Percentiles rank a stretch among this genome's conserved stretches.
Conservation (phyloP, 2,888 invertebrate species). For the Villa cingulata region DNA sequence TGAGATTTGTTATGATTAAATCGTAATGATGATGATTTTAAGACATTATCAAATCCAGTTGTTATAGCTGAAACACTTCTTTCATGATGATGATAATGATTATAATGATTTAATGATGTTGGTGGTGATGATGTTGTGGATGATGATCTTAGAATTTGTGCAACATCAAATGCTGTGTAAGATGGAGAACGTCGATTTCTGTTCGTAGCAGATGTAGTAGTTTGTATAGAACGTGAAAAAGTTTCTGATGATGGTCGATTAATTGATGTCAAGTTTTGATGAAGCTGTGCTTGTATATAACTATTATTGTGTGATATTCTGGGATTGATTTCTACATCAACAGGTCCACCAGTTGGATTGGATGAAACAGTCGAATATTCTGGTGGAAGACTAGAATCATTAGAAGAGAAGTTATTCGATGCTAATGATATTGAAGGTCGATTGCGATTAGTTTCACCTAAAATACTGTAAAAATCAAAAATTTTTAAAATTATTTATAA, state of each 20-base stretch:
- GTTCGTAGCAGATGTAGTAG: not conserved
- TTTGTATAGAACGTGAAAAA: constrained; percentile 1
- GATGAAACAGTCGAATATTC: constrained; percentile 23
- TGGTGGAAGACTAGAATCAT: constrained; percentile 22
- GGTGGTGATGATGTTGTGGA: constrained; percentile 17
- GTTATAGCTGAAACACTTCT: constrained; percentile 15
- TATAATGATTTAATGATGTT: no score
- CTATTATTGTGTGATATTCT: constrained; percentile 16
- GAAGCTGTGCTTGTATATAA: constrained; percentile 18
- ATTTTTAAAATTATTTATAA: not conserved
- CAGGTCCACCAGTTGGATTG: constrained; percentile 16
- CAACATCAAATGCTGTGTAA: constrained; percentile 31
- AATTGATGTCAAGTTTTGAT: not conserved
- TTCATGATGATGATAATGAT: constrained; percentile 14
- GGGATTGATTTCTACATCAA: constrained; percentile 21
- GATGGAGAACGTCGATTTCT: constrained; percentile 3
- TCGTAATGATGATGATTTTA: constrained; percentile 9
- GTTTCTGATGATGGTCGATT: constrained; percentile 12
- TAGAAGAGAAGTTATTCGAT: constrained; percentile 7
- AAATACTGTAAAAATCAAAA: constrained; percentile 13
- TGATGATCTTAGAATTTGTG: constrained; percentile 28
- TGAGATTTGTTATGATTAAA: constrained; percentile 7
- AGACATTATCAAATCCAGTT: constrained; percentile 13
- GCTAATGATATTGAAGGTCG: constrained; percentile 14
- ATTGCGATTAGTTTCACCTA: constrained; percentile 18